These are phyloP conservation scores for Euglossa dilemma DNA, from an alignment of 1,140 invertebrate species.

Conservation along the genomic window DNA sequence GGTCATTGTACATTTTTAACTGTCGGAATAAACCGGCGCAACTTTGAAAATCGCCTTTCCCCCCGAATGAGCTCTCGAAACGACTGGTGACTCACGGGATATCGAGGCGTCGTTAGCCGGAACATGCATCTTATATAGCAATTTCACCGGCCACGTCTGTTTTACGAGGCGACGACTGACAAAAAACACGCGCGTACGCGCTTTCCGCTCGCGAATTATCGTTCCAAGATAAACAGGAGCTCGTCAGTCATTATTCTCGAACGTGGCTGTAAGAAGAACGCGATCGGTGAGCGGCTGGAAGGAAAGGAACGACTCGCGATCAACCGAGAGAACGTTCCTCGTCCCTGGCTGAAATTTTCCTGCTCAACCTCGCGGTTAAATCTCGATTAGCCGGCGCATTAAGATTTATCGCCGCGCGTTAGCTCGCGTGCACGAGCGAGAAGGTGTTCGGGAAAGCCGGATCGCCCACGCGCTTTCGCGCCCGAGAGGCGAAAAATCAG, in stretches of 20 bases:
- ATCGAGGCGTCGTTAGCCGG: not conserved
- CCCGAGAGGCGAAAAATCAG: not conserved
- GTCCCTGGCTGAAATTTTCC: not conserved
- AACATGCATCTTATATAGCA: conserved; percentile 25
- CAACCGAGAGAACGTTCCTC: not conserved
- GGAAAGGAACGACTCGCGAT: not conserved
- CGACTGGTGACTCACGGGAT: not conserved
- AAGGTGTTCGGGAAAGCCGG: not conserved
- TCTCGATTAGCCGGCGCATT: not conserved
- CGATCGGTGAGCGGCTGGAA: not conserved
- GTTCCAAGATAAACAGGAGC: conserved; percentile 28
- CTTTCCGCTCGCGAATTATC: conserved; percentile 7
- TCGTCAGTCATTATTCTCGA: conserved; percentile 6
- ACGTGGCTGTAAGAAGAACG: not conserved
- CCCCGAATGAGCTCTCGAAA: not conserved
- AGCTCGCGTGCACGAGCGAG: not conserved
- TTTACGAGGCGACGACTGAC: conserved; percentile 50
- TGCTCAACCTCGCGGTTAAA: not conserved
- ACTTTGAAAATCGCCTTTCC: not conserved
- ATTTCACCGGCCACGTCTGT: conserved; percentile 23
- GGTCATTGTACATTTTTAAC: not conserved
- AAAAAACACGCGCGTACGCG: conserved; percentile 19
- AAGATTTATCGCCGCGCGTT: conserved; percentile 3
- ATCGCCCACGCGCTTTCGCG: not conserved
- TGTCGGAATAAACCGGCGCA: not conserved